Evolutionary conservation across 2,888 invertebrate genomes (phyloP).

Genomic region (Lacanobia wlatinum): DNA sequence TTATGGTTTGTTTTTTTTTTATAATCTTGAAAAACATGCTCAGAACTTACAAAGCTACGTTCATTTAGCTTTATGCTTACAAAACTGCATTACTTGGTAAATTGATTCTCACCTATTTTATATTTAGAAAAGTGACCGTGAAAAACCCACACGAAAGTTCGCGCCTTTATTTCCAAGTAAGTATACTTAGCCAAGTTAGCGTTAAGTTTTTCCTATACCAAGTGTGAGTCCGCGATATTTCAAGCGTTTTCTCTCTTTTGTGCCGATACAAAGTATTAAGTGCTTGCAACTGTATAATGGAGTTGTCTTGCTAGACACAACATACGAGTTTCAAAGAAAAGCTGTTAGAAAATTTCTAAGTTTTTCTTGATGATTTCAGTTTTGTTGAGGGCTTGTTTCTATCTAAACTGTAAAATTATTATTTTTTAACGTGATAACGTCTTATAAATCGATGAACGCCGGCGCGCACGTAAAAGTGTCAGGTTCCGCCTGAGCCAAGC

Average conservation of each 20-base stretch:
- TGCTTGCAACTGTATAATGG: conserved; percentile 34
- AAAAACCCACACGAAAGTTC: conserved; percentile 25
- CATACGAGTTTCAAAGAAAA: conserved; percentile 38
- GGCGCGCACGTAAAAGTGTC: no score
- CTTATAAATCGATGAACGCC: no score
- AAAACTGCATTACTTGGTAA: neutral
- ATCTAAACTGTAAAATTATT: neutral
- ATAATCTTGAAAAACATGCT: no score
- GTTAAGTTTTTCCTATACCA: conserved; percentile 36
- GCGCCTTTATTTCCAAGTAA: conserved; percentile 17
- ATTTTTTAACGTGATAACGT: no score
- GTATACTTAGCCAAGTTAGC: conserved; percentile 9
- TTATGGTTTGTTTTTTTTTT: no score
- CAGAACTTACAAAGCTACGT: no score
- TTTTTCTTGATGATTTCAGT: conserved; percentile 25
- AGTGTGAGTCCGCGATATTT: conserved; percentile 48
- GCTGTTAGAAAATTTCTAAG: conserved; percentile 35
- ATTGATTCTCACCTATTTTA: neutral
- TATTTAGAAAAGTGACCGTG: conserved; percentile 14
- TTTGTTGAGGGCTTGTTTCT: conserved; percentile 13
- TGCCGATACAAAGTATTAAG: conserved; percentile 52
- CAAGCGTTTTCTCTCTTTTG: conserved; percentile 59
- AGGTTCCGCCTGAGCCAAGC: no score
- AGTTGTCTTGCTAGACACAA: conserved; percentile 26
- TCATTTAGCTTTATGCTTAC: no score